Conservation (phyloP, 2,113 vertebrate genomes). For the Festucalex cinctus region DNA sequence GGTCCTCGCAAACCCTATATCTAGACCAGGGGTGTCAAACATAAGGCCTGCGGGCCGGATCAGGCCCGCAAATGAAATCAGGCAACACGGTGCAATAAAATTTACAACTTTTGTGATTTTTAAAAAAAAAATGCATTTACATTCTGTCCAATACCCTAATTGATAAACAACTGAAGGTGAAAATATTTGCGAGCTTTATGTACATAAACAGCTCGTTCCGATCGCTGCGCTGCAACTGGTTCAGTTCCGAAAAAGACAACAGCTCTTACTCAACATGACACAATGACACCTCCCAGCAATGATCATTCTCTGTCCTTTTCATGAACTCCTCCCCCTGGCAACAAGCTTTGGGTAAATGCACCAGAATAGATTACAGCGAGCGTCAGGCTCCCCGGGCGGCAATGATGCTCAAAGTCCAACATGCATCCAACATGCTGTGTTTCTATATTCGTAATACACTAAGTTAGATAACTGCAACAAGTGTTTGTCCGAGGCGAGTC, state of each 20-base stretch:
- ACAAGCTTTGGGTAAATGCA: slow-evolving; percentile 17
- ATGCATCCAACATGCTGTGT: slow-evolving; percentile 17
- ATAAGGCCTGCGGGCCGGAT: too few relatives aligned
- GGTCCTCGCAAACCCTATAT: too few relatives aligned
- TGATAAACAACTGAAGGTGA: too few relatives aligned
- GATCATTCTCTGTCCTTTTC: slow-evolving; percentile 47
- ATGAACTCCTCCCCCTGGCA: slow-evolving; percentile 42
- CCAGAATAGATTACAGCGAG: slow-evolving; percentile 44
- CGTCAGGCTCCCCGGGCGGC: slow-evolving; percentile 25
- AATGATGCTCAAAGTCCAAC: slow-evolving; percentile 23
- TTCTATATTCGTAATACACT: slow-evolving; percentile 3
- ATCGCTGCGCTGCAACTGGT: neutral
- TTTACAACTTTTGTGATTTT: neutral
- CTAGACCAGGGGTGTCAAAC: too few relatives aligned
- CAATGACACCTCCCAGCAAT: slow-evolving; percentile 18
- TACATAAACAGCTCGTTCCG: neutral
- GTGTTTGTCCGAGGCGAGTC: slow-evolving; percentile 1
- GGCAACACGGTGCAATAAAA: too few relatives aligned
- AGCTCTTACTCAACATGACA: slow-evolving; percentile 17
- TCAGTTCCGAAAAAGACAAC: slow-evolving; percentile 5
- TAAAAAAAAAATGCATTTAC: neutral
- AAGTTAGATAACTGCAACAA: slow-evolving; percentile 21
- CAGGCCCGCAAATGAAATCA: too few relatives aligned
- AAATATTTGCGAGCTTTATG: neutral
- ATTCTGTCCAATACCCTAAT: too few relatives aligned